Evolutionary conservation across 2,113 vertebrate species (phyloP).

Genomic region (Mugil cephalus): DNA sequence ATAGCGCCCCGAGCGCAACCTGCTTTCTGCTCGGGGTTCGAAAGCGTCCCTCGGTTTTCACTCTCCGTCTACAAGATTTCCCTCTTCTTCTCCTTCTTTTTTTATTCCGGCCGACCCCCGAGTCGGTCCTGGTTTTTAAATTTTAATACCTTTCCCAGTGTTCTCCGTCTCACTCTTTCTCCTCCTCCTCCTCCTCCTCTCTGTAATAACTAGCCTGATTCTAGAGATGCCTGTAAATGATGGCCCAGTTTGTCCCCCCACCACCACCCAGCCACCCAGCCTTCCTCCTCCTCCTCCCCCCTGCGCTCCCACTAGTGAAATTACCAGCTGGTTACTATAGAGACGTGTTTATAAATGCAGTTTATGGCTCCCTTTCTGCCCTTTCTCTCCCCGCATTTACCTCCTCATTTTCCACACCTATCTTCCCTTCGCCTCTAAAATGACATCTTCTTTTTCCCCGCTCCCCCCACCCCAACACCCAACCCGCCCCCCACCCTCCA

Average conservation of each 20-base stretch:
- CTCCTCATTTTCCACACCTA: conserved; percentile 54
- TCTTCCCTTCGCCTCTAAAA: conserved; percentile 40
- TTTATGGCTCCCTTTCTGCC: conserved; percentile 79
- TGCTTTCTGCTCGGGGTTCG: conserved; percentile 54
- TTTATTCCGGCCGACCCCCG: conserved; percentile 17
- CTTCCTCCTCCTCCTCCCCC: conserved; percentile 5
- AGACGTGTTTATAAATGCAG: conserved; percentile 85
- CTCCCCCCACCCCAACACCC: not conserved
- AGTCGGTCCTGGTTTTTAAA: conserved; percentile 1
- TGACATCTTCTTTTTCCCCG: conserved; percentile 33
- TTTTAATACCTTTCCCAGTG: conserved; percentile 16
- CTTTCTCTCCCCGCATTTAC: conserved; percentile 66
- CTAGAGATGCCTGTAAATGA: conserved; percentile 68
- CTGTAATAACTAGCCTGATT: conserved; percentile 71
- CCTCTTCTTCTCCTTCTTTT: not conserved
- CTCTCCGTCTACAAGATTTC: conserved; percentile 14
- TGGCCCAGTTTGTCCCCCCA: conserved; percentile 67
- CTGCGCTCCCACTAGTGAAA: conserved; percentile 73
- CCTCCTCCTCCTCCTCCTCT: conserved; percentile 31
- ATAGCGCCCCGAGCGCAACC: conserved; percentile 54
- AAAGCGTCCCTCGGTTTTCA: not conserved
- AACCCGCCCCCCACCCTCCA: not conserved
- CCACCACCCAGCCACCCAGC: not conserved
- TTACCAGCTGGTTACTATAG: conserved; percentile 86
- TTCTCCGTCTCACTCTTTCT: conserved; percentile 29